Base-by-base conservation (phyloP, 2,797 vertebrate species). In the Lutjanus campechanus region DNA sequence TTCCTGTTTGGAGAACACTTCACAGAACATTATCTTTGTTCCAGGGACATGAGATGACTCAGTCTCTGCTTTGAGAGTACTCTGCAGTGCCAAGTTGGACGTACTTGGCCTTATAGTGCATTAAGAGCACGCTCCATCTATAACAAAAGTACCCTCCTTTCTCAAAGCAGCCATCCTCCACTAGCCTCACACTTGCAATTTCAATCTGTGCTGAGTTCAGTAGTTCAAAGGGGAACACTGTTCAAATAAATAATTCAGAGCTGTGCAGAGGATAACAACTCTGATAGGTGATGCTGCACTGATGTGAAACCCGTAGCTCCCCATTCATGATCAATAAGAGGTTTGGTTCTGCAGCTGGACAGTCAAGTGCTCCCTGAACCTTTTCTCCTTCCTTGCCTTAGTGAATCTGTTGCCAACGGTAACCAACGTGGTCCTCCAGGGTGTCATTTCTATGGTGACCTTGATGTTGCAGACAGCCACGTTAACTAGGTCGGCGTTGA, bases 231-330 rank as follows among this genome's bases (percentile, higher is more conserved):
- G 41, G 16, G 19, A 73, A 36, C 11, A 12, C 13, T 36, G 17
- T 29, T 79, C 7, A 25, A 16, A 41, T 84, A 15, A 78, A 86
- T 81, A 56, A 78, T 81, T 79, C 83, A 85, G 69, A 25, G 8
- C 16, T 12, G 12, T 60, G 41, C 69, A 43, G 65, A 71, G 68
- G 59, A 54, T 10, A 44, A 9, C 29, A 29, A 29, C 47, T 63
- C 44, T 17, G 49, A 46, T 11, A 43, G 40, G 2, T 46, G 43
- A 25, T 20, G 20, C 44, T 55, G 65, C 40, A 3, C 46, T 66
- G 53, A 69, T 51, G 15, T 51, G 13, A 64, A 50, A 47, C 60
- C 17, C 44, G 1, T 4, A 36, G 58, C 53, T 51, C 20, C 55
- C 7, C 17, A 4, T 81, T 16, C 22, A 22, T 56, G 55, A 69